Evolutionary conservation across 1,140 invertebrate species (phyloP).

Genomic region (Heterodera carotae): DNA sequence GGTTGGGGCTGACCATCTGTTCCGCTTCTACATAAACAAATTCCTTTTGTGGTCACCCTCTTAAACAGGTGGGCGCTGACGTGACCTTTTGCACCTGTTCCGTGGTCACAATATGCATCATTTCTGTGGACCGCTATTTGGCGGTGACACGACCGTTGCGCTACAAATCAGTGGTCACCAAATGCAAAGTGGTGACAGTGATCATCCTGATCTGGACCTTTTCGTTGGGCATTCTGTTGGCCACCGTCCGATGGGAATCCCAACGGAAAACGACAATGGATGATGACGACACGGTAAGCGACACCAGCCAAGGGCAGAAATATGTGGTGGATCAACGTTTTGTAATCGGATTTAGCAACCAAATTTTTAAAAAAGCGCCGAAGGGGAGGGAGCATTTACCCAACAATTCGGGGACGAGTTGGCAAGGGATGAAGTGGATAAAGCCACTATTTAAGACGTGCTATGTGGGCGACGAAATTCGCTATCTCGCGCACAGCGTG

Average conservation of each 20-base stretch:
- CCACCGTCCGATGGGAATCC: conserved; percentile 60
- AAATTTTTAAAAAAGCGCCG: no score
- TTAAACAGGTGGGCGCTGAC: conserved; percentile 66
- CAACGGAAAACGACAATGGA: neutral
- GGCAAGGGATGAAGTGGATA: no score
- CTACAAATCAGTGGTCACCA: conserved; percentile 68
- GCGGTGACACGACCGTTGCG: conserved; percentile 69
- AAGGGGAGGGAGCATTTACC: no score
- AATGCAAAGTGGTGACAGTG: conserved; percentile 59
- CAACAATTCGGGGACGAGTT: no score
- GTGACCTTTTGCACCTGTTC: conserved; percentile 70
- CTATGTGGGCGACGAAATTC: conserved; percentile 64
- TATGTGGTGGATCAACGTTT: neutral
- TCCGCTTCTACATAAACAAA: no score
- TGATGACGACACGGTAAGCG: neutral
- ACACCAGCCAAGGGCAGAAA: neutral
- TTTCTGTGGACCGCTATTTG: conserved; percentile 70
- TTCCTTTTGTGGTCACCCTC: no score
- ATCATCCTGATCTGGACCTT: conserved; percentile 78
- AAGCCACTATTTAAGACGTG: conserved; percentile 59
- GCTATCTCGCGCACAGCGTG: conserved; percentile 63
- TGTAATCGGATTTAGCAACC: no score
- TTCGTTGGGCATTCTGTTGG: conserved; percentile 68
- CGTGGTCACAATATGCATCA: conserved; percentile 68
- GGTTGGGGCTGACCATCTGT: no score